A percentile compares a stretch with the other conserved stretches of the same genome.
These are phyloP conservation scores for Ochropleura leucogaster DNA, from an alignment of 2,888 invertebrate genomes.

Conservation along the genomic window DNA sequence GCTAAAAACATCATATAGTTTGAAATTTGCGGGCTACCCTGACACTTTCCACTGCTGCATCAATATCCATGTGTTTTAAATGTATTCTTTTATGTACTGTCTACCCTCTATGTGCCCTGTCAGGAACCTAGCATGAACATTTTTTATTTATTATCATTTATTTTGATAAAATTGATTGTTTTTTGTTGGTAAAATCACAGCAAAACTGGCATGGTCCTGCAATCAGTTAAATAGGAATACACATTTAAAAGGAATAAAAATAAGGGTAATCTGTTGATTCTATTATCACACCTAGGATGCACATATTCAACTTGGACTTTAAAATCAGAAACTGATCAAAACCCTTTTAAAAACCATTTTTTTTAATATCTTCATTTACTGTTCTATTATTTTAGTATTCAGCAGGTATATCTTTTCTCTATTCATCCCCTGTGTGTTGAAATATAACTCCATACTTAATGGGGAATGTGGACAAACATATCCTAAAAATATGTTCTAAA, in stretches of 20 bases:
- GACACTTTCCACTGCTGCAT: neutral
- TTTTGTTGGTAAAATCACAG: constrained; percentile 13
- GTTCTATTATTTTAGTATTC: neutral
- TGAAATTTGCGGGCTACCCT: neutral
- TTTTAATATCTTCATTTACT: neutral
- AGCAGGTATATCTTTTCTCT: neutral
- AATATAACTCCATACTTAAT: neutral
- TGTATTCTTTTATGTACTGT: constrained; percentile 13
- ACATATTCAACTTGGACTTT: neutral
- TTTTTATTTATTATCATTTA: constrained; percentile 26
- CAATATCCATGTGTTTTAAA: constrained; percentile 19
- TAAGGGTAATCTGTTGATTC: neutral
- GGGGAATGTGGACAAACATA: neutral
- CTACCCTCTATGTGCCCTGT: constrained; percentile 21
- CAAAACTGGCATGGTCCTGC: neutral
- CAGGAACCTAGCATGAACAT: constrained; percentile 43
- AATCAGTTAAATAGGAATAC: neutral
- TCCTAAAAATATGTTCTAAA: neutral
- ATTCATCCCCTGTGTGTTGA: neutral
- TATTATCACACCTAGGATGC: neutral
- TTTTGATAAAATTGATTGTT: constrained; percentile 11
- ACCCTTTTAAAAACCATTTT: no score
- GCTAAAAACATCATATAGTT: neutral
- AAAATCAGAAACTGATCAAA: neutral
- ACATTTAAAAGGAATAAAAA: neutral